Base-by-base conservation (phyloP, 2,888 invertebrate genomes). In the Allolobophora icterica region DNA sequence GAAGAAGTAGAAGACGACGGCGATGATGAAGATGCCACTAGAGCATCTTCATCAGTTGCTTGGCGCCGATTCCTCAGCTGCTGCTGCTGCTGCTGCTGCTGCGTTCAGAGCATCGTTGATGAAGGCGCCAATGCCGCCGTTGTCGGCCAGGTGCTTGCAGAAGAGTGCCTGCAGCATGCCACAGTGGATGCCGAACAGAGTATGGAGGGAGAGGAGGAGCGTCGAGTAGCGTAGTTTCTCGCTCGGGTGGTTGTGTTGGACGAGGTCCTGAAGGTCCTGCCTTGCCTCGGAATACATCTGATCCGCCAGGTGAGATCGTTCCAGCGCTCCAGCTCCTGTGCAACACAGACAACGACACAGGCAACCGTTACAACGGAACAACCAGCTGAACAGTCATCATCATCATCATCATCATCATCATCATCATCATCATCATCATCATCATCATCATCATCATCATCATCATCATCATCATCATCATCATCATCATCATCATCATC, bases 171-270 rank as follows among this genome's bases (percentile, higher is more conserved):
- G 52, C 15, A 90, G 83, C 90, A 90, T 90, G 19, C 52, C 90
- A 91, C 94, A 93, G 93, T 94, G 94, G 90, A 94, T 94, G 91
- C 95, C 94, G 91, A 94, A 95, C 15, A 95, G 93, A 5, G 94
- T 93, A 42, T 95, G 95, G 91, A 95, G 93, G 87, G 94, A 93
- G 93, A 95, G 94, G 34, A 95, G 94, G 40, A 95, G 93, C 33
- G 94, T 93, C 17, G 94, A 94, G 92, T 94, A 95, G 90, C 94
- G 94, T 94, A 95, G 94, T 92, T 94, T 94, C 92, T 95, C 94
- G 90, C 92, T 91, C 11, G 94, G 94, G 71, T 94, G 92, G 84
- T 94, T 92, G 91, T 92, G 92, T 13, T 93, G 93, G 91, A 94
- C 94, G 93, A 94, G 94, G 91, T 94, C 94, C 91, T 94, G 94